Evolutionary conservation across 2,888 invertebrate genomes (phyloP).

Genomic region (Cataglyphis cursor): DNA sequence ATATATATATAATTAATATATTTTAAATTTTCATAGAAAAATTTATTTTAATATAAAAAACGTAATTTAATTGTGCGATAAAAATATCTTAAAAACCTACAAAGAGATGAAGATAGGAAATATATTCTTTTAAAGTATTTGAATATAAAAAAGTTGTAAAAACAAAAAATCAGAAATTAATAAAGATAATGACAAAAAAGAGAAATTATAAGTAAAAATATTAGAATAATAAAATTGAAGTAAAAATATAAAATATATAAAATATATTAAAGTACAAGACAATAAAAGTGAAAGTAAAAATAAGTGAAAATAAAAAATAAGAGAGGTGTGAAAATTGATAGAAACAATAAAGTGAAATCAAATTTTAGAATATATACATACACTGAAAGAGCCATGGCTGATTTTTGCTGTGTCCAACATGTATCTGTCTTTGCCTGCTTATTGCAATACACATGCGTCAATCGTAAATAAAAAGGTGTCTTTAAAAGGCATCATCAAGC

Average conservation of each 20-base stretch:
- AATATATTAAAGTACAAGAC: not conserved
- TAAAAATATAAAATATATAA: not conserved
- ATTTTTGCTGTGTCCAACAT: too few species aligned
- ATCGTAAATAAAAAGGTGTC: too few species aligned
- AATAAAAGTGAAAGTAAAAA: not conserved
- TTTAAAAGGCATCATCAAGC: too few species aligned
- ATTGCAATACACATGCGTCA: too few species aligned
- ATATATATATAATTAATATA: not conserved
- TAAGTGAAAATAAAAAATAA: not conserved
- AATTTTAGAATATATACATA: too few species aligned
- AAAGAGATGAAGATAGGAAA: not conserved
- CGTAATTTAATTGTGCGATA: not conserved
- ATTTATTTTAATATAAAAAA: not conserved
- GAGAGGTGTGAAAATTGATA: conserved; percentile 2
- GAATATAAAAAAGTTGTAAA: not conserved
- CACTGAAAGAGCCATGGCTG: too few species aligned
- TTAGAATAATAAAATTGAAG: not conserved
- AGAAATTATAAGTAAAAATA: not conserved
- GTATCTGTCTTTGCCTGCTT: too few species aligned
- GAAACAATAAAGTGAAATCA: conserved; percentile 17
- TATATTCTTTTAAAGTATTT: not conserved
- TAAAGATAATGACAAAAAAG: not conserved
- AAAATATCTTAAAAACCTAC: not conserved
- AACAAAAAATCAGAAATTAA: not conserved
- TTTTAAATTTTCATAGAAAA: not conserved